Percentiles rank a stretch among this genome's conserved stretches.
Conservation (phyloP, 2,888 invertebrate genomes). For the Caradrina clavipalpis region DNA sequence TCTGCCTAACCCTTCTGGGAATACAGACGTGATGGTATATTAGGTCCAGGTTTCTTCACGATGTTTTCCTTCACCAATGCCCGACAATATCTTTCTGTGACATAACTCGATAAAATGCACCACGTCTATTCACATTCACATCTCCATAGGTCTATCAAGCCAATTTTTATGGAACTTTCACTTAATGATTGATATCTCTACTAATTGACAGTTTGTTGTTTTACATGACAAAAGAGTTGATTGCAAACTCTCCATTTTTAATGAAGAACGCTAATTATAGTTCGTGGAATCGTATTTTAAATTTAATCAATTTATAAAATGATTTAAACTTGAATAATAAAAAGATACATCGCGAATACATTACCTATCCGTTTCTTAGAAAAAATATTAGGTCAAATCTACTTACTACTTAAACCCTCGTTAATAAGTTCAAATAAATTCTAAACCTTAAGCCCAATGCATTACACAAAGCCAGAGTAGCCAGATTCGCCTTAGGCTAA, state of each 20-base stretch:
- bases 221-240: constrained; percentile 39
- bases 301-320: not conserved
- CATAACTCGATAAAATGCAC: constrained; percentile 29
- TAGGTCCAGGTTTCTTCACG: too few species aligned
- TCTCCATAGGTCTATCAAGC: constrained; percentile 27
- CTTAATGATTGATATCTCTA: constrained; percentile 59
- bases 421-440: not conserved
- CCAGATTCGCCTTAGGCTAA: constrained; percentile 23
- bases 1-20: too few species aligned
- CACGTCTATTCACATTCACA: constrained; percentile 4
- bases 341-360: too few species aligned
- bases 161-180: constrained; percentile 56
- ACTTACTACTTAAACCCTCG: too few species aligned
- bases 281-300: constrained; percentile 1
- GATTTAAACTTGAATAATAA: not conserved
- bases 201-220: constrained; percentile 53
- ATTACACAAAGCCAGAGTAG: constrained; percentile 15
- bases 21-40: too few species aligned
- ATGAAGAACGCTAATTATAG: constrained; percentile 11
- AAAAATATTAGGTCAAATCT: too few species aligned
- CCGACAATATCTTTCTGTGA: not conserved
- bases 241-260: constrained; percentile 52
- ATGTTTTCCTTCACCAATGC: too few species aligned
- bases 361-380: too few species aligned
- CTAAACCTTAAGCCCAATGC: not conserved